phyloP scores from a whole-genome alignment of 2,113 vertebrate genomes.

The Recurvirostra avosetta region DNA sequence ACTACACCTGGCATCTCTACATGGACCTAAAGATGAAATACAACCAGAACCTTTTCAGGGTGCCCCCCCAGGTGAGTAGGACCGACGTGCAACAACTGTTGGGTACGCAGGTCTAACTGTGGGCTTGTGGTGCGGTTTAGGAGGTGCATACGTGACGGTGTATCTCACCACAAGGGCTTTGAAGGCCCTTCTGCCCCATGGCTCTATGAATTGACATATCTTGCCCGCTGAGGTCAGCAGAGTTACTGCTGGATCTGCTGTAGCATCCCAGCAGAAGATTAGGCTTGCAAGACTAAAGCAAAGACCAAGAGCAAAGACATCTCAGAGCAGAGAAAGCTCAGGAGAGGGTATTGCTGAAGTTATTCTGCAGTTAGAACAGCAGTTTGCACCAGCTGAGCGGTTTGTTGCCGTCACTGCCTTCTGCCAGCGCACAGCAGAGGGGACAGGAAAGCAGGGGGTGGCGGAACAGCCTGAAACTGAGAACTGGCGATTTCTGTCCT shows the following conservation, averaged over 20 bases:
- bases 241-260: neutral
- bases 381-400: neutral
- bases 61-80: slow-evolving; percentile 70
- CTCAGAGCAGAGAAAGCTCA: neutral
- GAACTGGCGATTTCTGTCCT: neutral
- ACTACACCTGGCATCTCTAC: slow-evolving; percentile 86
- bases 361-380: neutral
- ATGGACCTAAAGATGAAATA: slow-evolving; percentile 75
- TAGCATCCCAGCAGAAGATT: neutral
- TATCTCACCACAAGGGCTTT: neutral
- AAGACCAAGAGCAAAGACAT: neutral
- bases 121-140: neutral
- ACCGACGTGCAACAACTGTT: too few species aligned
- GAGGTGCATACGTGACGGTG: neutral
- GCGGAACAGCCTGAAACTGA: neutral
- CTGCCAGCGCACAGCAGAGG: neutral
- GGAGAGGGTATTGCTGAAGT: neutral
- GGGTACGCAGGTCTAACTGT: neutral
- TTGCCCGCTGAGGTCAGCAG: neutral
- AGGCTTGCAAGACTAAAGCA: neutral
- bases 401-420: neutral
- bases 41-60: slow-evolving; percentile 63
- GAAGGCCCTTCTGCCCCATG: neutral
- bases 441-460: neutral
- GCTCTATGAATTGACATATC: neutral